Percentiles rank a stretch among this genome's conserved stretches.
These are phyloP conservation scores for Labeo calbasu DNA, from an alignment of 2,797 vertebrate genomes.

Conservation along the genomic window DNA sequence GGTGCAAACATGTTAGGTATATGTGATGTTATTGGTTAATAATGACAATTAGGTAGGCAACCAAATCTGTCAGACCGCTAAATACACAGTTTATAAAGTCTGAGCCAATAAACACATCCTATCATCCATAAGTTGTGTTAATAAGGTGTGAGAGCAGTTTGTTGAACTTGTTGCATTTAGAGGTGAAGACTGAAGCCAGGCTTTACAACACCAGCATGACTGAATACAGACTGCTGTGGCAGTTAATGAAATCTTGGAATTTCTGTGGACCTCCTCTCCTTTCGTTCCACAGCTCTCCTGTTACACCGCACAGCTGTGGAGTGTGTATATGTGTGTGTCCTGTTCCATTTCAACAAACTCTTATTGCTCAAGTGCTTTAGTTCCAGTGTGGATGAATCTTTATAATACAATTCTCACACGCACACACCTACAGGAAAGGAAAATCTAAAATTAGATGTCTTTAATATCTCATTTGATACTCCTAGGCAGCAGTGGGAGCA, in stretches of 20 bases:
- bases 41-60: background rate
- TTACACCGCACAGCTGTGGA: conserved; percentile 55
- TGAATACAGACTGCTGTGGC: conserved; percentile 30
- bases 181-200: background rate
- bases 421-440: background rate
- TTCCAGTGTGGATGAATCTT: conserved; percentile 44
- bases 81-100: background rate
- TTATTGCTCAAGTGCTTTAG: conserved; percentile 55
- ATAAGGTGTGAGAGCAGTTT: background rate
- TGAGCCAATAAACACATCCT: background rate
- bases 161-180: conserved; percentile 33
- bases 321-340: conserved; percentile 46
- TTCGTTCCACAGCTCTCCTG: conserved; percentile 44
- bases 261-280: conserved; percentile 24
- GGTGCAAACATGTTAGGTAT: background rate
- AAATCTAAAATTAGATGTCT: background rate
- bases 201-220: conserved; percentile 15
- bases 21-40: background rate
- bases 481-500: background rate
- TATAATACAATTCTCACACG: conserved; percentile 22
- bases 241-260: conserved; percentile 46
- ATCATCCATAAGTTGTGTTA: background rate
- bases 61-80: background rate
- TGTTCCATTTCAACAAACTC: conserved; percentile 55
- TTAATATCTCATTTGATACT: background rate